A percentile compares a stretch with the other conserved stretches of the same genome.
Evolutionary conservation across 2,113 vertebrate genomes (phyloP).

Genomic region (Microtus pennsylvanicus): DNA sequence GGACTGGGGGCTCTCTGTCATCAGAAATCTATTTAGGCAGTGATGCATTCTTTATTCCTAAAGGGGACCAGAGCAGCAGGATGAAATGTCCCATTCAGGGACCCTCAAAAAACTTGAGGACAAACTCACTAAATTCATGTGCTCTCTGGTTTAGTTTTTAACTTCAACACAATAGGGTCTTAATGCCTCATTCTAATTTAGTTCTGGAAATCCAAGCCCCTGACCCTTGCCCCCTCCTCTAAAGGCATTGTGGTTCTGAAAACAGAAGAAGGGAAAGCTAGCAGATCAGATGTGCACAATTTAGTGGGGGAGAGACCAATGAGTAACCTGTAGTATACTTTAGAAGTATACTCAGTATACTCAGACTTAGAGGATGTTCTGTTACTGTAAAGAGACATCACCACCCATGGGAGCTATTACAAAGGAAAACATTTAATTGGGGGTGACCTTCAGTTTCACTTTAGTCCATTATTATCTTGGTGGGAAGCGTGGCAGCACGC

Average conservation of each 20-base stretch:
- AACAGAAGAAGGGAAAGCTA: not conserved
- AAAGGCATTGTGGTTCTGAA: not conserved
- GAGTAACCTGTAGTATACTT: not conserved
- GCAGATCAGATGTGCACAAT: not conserved
- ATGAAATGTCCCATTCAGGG: not conserved
- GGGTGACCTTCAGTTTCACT: not conserved
- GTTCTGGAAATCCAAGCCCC: not conserved
- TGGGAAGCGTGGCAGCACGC: not conserved
- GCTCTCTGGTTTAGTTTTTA: not conserved
- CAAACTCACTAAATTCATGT: not conserved
- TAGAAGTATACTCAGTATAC: no score
- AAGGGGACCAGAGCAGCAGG: not conserved
- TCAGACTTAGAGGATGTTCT: not conserved
- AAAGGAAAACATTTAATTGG: not conserved
- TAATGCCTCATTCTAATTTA: conserved; percentile 16
- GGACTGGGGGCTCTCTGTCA: not conserved
- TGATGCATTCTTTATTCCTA: not conserved
- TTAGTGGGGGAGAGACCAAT: not conserved
- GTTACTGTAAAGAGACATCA: not conserved
- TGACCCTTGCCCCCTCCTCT: not conserved
- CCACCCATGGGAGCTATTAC: not conserved
- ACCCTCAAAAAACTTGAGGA: not conserved
- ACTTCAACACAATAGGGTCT: not conserved
- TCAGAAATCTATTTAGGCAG: not conserved
- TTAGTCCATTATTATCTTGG: not conserved